These are phyloP conservation scores for Plecotus auritus DNA, from an alignment of 2,113 vertebrate genomes.

Conservation along the genomic window DNA sequence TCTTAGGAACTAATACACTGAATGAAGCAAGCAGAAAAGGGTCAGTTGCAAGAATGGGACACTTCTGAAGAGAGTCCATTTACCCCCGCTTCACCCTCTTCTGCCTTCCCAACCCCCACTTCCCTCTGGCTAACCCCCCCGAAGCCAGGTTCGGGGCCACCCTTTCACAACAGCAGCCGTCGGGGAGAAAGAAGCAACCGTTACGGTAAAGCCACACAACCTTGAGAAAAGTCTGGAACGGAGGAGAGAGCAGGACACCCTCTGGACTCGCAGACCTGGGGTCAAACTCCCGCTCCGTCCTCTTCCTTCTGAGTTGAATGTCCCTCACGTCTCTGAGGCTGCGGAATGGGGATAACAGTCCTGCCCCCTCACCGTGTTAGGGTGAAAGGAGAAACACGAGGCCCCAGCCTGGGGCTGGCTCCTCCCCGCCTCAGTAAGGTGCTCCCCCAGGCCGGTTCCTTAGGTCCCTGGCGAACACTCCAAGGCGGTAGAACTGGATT, in stretches of 20 bases:
- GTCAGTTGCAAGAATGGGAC: neutral
- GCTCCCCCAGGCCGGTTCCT: neutral
- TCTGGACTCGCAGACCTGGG: too few relatives aligned
- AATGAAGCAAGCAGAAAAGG: neutral
- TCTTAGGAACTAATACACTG: neutral
- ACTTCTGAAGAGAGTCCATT: neutral
- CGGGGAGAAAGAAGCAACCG: neutral
- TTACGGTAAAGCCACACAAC: neutral
- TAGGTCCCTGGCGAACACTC: neutral
- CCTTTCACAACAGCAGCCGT: fast-evolving
- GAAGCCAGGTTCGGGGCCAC: neutral
- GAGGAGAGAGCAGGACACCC: fast-evolving
- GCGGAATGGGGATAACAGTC: neutral
- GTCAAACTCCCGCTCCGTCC: neutral
- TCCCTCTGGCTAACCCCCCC: neutral
- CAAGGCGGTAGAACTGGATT: neutral
- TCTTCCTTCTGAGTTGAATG: neutral
- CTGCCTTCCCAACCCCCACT: too few relatives aligned
- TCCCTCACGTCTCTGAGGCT: neutral
- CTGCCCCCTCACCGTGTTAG: neutral
- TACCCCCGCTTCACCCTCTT: too few relatives aligned
- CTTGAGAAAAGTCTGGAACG: neutral
- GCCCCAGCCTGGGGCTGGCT: too few relatives aligned
- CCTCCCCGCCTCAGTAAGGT: too few relatives aligned
- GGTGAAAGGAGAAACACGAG: neutral